phyloP scores from a whole-genome alignment of 1,140 invertebrate genomes.

The Psix sp. region DNA sequence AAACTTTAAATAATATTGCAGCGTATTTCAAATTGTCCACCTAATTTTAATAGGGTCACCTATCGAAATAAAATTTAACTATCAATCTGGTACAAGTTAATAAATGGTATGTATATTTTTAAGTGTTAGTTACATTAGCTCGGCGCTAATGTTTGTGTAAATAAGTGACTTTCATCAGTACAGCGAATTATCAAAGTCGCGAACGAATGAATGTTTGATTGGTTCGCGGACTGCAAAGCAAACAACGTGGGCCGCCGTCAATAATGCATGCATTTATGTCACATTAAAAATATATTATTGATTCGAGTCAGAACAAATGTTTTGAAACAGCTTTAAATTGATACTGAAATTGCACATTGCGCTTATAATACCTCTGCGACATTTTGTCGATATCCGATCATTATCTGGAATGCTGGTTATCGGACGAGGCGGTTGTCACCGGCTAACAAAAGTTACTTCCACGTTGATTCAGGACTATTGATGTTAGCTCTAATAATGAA shows the following conservation, averaged over 20 bases:
- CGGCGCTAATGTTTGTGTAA: too few species aligned
- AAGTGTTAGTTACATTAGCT: too few species aligned
- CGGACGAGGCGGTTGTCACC: conserved; percentile 42
- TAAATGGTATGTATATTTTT: too few species aligned
- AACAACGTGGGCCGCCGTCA: conserved; percentile 10
- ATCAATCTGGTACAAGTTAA: too few species aligned
- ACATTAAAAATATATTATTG: conserved; percentile 53
- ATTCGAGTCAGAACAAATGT: conserved; percentile 52
- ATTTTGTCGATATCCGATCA: conserved; percentile 56
- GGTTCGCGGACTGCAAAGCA: neutral
- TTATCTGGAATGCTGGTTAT: conserved; percentile 35
- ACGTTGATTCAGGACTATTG: conserved; percentile 34
- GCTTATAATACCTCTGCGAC: conserved; percentile 49
- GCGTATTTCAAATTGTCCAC: too few species aligned
- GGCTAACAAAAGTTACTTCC: conserved; percentile 26
- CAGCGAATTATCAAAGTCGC: conserved; percentile 16
- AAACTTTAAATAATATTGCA: too few species aligned
- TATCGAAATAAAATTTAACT: too few species aligned
- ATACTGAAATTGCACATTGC: conserved; percentile 48
- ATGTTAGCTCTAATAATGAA: conserved; percentile 39
- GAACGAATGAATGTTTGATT: conserved; percentile 12
- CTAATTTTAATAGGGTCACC: too few species aligned
- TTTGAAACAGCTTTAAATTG: conserved; percentile 44
- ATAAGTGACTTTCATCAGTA: too few species aligned
- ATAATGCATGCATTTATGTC: conserved; percentile 46